These are phyloP conservation scores for Acrocephalus kingi DNA, from an alignment of 2,113 vertebrate genomes.

Conservation along the genomic window DNA sequence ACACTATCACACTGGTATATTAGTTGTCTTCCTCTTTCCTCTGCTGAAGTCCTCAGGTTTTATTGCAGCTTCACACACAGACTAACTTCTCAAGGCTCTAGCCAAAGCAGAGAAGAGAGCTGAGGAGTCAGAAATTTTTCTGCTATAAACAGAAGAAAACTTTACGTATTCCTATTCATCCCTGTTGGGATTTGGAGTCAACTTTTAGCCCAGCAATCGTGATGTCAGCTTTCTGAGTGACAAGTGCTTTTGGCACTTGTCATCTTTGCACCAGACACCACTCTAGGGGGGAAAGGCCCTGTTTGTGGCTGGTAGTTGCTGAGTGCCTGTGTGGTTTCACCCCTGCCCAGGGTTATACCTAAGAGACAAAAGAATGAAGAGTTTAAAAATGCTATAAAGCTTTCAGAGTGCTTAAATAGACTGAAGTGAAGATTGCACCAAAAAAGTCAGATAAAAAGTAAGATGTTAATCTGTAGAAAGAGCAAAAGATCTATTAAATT, in stretches of 20 bases:
- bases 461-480: not conserved
- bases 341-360: not conserved
- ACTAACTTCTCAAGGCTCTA: not conserved
- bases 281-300: not conserved
- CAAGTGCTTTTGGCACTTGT: conserved; percentile 23
- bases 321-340: conserved; percentile 5
- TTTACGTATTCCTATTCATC: not conserved
- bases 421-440: not conserved
- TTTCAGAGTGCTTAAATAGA: conserved; percentile 2
- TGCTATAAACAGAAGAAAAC: not conserved
- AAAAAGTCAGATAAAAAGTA: not conserved
- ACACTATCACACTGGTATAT: not conserved
- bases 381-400: not conserved
- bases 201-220: not conserved
- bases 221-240: conserved; percentile 30
- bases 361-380: conserved; percentile 3
- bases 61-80: not conserved
- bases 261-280: not conserved
- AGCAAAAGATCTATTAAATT: conserved; percentile 40
- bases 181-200: not conserved
- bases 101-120: not conserved
- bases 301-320: not conserved
- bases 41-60: not conserved
- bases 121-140: not conserved
- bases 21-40: not conserved